These are phyloP conservation scores for Thunnus maccoyii DNA, from an alignment of 2,113 vertebrate species.

Conservation along the genomic window DNA sequence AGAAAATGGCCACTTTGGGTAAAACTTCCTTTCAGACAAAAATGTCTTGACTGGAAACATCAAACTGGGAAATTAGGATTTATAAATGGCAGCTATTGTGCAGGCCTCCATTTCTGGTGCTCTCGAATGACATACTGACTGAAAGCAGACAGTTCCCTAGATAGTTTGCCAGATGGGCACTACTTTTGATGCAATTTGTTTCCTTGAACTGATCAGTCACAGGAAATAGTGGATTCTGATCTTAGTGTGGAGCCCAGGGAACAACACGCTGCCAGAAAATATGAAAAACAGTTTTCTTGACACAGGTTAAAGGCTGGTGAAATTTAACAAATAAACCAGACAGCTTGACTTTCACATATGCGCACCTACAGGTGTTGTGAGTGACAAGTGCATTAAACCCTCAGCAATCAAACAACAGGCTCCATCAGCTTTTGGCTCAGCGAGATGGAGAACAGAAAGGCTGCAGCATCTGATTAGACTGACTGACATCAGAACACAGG, in stretches of 20 bases:
- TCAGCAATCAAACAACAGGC: conserved; percentile 67
- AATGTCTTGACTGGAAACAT: conserved; percentile 24
- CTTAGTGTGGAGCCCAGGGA: background rate
- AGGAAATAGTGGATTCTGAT: conserved; percentile 2
- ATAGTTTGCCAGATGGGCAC: conserved; percentile 19
- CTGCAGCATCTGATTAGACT: conserved; percentile 62
- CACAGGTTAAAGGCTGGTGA: conserved; percentile 8
- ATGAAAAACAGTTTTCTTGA: conserved; percentile 6
- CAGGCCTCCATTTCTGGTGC: conserved; percentile 24
- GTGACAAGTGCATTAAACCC: conserved; percentile 68
- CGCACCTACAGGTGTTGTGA: conserved; percentile 49
- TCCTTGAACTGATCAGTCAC: conserved; percentile 22
- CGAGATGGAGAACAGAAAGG: conserved; percentile 55
- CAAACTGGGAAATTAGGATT: conserved; percentile 32
- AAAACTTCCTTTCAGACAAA: conserved; percentile 3
- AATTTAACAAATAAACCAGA: conserved; percentile 30
- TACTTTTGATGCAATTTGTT: conserved; percentile 1
- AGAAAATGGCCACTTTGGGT: conserved; percentile 34
- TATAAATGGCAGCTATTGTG: conserved; percentile 31
- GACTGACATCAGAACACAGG: conserved; percentile 59
- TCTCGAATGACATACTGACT: conserved; percentile 12
- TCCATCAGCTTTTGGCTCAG: conserved; percentile 55
- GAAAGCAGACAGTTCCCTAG: background rate
- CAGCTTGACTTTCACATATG: conserved; percentile 21
- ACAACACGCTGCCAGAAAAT: background rate